Evolutionary conservation across 1,140 invertebrate genomes (phyloP), one percentile per base, ranked within the genome.

Genomic region (Melitaea cinxia): DNA sequence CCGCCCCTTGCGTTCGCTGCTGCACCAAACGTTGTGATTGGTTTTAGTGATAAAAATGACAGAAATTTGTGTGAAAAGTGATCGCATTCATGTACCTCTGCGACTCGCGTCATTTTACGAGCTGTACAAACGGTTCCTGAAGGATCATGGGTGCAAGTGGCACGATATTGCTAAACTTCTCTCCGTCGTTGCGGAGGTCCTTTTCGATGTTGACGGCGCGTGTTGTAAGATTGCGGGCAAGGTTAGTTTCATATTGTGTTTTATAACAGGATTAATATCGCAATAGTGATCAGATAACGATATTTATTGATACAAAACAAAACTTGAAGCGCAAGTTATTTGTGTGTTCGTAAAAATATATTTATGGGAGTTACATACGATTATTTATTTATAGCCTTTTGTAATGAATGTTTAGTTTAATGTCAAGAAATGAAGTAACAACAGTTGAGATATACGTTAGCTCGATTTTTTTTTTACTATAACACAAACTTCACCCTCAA

Each of bases 131-230:
- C 70, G 81, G 52, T 88, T 91, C 70, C 80, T 91, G 30, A 88
- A 89, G 77, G 87, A 91, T 57, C 83, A 89, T 72, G 81, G 83
- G 14, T 91, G 86, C 77, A 85, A 83, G 71, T 91, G 90, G 91
- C 84, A 90, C 67, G 86, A 91, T 73, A 68, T 92, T 35, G 64
- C 87, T 10, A 88, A 90, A 78, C 76, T 91, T 4, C 75, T 92
- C 39, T 72, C 77, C 30, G 80, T 85, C 5, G 67, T 91, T 17
- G 90, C 88, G 28, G 91, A 91, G 59, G 79, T 89, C 45, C 78
- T 92, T 68, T 91, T 91, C 68, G 84, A 90, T 78, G 82, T 86
- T 37, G 91, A 91, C 67, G 82, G 75, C 68, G 79, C 82, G 39
- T 84, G 79, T 73, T 81, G 69, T 65, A 75, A 76, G 65, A 73